These are phyloP conservation scores for Delia radicum DNA, from an alignment of 1,140 invertebrate genomes.

Conservation along the genomic window DNA sequence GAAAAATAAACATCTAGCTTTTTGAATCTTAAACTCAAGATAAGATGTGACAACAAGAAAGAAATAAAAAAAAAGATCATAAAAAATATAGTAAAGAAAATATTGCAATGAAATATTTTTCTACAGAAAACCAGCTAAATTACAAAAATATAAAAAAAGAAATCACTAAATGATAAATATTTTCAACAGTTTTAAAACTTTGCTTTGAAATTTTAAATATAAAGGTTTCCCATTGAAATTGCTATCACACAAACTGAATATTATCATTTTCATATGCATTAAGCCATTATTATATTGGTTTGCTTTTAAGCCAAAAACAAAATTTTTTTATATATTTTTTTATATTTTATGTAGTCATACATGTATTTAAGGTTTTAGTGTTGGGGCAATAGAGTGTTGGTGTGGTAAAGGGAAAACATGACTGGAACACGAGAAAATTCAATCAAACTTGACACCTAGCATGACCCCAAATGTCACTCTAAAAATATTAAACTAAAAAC, in stretches of 20 bases:
- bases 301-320: not conserved
- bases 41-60: not conserved
- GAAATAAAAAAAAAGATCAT: not conserved
- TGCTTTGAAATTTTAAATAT: not conserved
- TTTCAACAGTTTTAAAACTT: not conserved
- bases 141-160: not conserved
- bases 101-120: not conserved
- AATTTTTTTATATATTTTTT: not conserved
- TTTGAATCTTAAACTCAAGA: constrained; percentile 18
- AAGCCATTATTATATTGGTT: constrained; percentile 21
- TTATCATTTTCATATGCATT: constrained; percentile 8
- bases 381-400: not conserved
- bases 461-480: constrained; percentile 21
- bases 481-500: constrained; percentile 23
- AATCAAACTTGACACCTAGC: constrained; percentile 23
- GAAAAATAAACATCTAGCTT: not conserved
- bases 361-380: not conserved
- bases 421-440: constrained; percentile 14
- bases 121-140: not conserved
- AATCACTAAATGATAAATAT: constrained; percentile 8
- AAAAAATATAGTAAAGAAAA: not conserved
- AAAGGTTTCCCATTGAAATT: not conserved
- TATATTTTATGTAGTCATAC: not conserved
- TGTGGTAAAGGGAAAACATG: not conserved
- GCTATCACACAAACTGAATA: not conserved